Conservation (phyloP, 2,888 invertebrate species). For the Ernsta delagoae region DNA sequence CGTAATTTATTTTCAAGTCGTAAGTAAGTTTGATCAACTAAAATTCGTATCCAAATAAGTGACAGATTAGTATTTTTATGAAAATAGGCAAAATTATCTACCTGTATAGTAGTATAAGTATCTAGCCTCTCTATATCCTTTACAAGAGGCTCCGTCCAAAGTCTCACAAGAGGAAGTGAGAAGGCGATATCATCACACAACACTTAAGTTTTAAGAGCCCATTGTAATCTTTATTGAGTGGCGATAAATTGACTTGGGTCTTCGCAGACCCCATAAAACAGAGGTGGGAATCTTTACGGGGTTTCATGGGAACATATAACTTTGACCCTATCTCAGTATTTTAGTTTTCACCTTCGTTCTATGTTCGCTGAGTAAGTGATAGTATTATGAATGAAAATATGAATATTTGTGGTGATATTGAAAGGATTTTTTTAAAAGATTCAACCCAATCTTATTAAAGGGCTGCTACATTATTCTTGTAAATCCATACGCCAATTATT, state of each 20-base stretch:
- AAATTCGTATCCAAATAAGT: no score
- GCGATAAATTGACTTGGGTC: constrained; percentile 59
- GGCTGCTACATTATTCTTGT: no score
- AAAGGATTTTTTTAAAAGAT: no score
- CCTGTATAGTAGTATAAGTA: no score
- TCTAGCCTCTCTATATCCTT: constrained; percentile 37
- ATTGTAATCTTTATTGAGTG: constrained; percentile 64
- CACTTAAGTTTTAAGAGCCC: constrained; percentile 58
- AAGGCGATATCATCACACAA: constrained; percentile 56
- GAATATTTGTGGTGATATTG: no score
- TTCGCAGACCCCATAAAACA: constrained; percentile 26
- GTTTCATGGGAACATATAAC: constrained; percentile 4
- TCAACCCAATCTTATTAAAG: no score
- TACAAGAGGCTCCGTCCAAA: constrained; percentile 46
- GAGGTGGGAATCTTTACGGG: constrained; percentile 26
- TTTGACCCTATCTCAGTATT: constrained; percentile 8
- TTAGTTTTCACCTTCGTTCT: background rate
- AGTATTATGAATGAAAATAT: no score
- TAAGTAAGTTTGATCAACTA: no score
- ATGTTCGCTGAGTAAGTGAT: background rate
- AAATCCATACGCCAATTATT: no score
- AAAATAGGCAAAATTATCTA: no score
- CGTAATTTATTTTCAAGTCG: no score
- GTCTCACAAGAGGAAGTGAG: constrained; percentile 52
- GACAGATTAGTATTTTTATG: no score